phyloP scores from a whole-genome alignment of 2,113 vertebrate genomes.

The Onychorhynchus coronatus region DNA sequence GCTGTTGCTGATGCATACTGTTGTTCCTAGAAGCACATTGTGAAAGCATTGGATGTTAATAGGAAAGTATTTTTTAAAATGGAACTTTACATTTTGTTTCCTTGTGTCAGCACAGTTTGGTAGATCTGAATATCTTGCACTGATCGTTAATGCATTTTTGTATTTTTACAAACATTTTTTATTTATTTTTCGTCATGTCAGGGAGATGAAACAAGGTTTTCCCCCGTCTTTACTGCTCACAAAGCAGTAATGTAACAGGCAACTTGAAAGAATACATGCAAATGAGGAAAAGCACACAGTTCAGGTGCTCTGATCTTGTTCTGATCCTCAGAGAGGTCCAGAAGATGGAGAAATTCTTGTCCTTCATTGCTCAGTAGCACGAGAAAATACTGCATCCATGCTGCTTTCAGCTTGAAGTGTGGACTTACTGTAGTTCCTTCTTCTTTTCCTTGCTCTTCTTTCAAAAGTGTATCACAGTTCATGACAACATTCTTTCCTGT shows the following conservation, averaged over 20 bases:
- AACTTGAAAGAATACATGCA: not conserved
- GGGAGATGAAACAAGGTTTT: not conserved
- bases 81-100: not conserved
- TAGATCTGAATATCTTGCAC: not conserved
- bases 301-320: not conserved
- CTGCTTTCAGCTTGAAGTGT: not conserved
- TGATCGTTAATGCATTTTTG: not conserved
- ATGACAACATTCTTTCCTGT: not conserved
- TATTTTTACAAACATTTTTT: not conserved
- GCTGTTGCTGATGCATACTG: not conserved
- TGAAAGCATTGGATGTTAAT: not conserved
- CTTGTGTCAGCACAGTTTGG: not conserved
- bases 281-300: not conserved
- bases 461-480: not conserved
- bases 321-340: not conserved
- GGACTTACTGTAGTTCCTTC: not conserved
- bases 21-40: not conserved
- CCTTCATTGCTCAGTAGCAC: not conserved
- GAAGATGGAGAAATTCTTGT: not conserved
- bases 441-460: not conserved
- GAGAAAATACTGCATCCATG: not conserved
- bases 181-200: not conserved
- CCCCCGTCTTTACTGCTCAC: not conserved
- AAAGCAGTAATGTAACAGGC: not conserved
- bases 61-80: not conserved